Evolutionary conservation across 2,113 vertebrate genomes (phyloP), one percentile per base, ranked within the genome.

Genomic region (Cyprinodon variegatus): DNA sequence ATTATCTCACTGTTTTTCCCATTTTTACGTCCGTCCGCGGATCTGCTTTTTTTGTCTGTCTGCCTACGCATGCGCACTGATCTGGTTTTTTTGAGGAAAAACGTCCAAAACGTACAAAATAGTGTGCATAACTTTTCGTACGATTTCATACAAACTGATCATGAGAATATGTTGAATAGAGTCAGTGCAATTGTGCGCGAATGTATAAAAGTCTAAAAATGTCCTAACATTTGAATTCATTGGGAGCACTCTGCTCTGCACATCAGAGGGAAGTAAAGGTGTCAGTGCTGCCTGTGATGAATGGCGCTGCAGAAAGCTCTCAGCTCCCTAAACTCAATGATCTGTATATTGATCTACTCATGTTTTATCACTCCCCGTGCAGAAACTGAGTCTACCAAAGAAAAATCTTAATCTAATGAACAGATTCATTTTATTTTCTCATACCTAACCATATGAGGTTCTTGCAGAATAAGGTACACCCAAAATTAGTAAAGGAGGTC

Each of bases 291-390:
- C 67, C 74, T 88, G 68, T 90, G 88, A 92, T 90, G 48, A 71
- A 91, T 75, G 70, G 62, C 45, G 80, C 80, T 77, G 67, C 80
- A 79, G 81, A 79, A 78, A 70, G 69, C 69, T 53, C 80, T 59
- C n/a, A 8, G 83, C 83, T 86, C 76, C 81, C 80, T 66, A 78
- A 85, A 79, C 83, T 74, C 76, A 72, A 85, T 89, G 83, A 91
- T 91, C 83, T 79, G 68, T 78, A 11, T 90, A 90, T 91, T 83
- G 90, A 89, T 90, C 82, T 88, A 85, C 86, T 83, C 61, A 72
- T 85, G 81, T 89, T 89, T 91, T 86, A 89, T 81, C 65, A 40
- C 77, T 83, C 81, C 70, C 76, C 69, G 63, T 67, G 61, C 50
- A 72, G 75, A 70, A 29, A 57, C 53, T 45, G 72, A 65, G 50